Percentiles rank a stretch among this genome's conserved stretches.
phyloP scores from a whole-genome alignment of 2,113 vertebrate genomes.

The Brienomyrus longianalis region DNA sequence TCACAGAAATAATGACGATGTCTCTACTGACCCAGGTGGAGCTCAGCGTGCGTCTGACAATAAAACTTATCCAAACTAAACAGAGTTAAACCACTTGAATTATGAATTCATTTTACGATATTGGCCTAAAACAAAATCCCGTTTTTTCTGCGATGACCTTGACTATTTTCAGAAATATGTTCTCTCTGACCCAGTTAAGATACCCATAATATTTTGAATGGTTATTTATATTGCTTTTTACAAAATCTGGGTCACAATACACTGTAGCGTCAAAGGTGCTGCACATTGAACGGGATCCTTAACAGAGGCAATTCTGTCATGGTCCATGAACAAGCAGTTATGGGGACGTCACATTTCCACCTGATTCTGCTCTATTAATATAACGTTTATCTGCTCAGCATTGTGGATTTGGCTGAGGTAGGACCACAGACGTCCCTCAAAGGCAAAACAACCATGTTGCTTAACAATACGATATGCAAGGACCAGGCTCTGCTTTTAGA shows the following conservation, averaged over 20 bases:
- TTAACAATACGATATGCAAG: background rate
- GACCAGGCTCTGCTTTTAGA: background rate
- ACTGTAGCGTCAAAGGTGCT: background rate
- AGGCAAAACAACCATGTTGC: background rate
- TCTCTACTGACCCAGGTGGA: background rate
- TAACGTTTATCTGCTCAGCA: background rate
- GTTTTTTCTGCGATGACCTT: slow-evolving; percentile 6
- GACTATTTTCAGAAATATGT: slow-evolving; percentile 13
- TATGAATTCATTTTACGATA: background rate
- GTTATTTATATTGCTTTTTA: slow-evolving; percentile 22
- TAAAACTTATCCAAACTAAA: background rate
- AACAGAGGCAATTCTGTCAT: background rate
- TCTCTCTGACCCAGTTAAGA: slow-evolving; percentile 26
- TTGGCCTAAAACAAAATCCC: slow-evolving; percentile 3
- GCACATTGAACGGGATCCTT: background rate
- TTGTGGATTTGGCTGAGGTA: background rate
- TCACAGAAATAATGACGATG: background rate
- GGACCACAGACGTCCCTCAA: background rate
- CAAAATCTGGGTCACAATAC: slow-evolving; percentile 21
- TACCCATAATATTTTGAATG: slow-evolving; percentile 1
- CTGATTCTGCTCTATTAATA: background rate
- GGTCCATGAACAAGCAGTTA: background rate
- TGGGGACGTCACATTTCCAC: background rate
- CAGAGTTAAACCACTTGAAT: background rate
- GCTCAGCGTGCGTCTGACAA: background rate